Evolutionary conservation across 2,797 vertebrate genomes (phyloP).

Genomic region (Trachops cirrhosus): DNA sequence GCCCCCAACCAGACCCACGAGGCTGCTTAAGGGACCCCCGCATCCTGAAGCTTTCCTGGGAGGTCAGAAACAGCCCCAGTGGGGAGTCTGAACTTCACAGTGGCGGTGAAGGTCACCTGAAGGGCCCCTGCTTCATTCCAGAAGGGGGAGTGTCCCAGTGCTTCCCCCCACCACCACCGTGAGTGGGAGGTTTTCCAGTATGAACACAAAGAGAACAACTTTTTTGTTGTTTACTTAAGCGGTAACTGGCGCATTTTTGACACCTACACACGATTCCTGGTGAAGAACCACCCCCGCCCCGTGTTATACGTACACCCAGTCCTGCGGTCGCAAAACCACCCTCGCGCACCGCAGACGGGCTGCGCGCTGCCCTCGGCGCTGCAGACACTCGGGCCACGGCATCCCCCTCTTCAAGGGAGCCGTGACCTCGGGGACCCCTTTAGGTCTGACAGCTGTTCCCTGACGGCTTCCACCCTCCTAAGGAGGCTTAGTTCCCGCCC

Average conservation of each 20-base stretch:
- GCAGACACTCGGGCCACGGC: background rate
- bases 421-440: background rate
- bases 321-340: background rate
- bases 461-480: background rate
- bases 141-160: background rate
- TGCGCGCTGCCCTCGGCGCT: background rate
- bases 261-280: background rate
- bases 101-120: background rate
- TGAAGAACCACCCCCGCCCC: background rate
- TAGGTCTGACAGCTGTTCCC: background rate
- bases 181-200: background rate
- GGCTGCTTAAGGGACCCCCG: background rate
- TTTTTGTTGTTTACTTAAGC: background rate
- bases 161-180: background rate
- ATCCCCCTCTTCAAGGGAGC: background rate
- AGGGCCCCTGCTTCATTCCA: background rate
- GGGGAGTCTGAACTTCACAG: background rate
- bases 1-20: background rate
- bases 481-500: background rate
- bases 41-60: background rate
- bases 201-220: background rate
- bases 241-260: background rate
- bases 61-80: background rate
- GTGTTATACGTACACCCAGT: fast-evolving
- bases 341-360: background rate